A percentile compares a stretch with the other conserved stretches of the same genome.
Conservation (phyloP, 2,797 vertebrate genomes). For the Sebastes iracundus region DNA sequence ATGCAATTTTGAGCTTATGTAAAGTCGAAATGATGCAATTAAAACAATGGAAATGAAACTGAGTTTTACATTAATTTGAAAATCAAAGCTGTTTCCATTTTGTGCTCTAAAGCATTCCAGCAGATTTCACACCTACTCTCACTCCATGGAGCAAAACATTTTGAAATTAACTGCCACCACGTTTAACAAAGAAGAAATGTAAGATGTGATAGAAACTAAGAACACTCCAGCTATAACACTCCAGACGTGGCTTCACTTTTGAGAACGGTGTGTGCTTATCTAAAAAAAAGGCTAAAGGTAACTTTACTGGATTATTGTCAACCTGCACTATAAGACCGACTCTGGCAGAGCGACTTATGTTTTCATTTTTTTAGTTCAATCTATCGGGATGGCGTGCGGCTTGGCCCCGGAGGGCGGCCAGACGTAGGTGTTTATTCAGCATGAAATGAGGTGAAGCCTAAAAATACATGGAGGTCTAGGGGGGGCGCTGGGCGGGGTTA, state of each 20-base stretch:
- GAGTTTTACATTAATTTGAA: constrained; percentile 33
- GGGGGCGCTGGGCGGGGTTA: constrained; percentile 45
- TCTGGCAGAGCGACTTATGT: background rate
- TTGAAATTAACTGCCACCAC: background rate
- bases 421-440: constrained; percentile 63
- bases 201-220: background rate
- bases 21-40: constrained; percentile 35
- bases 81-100: constrained; percentile 27
- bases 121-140: constrained; percentile 16
- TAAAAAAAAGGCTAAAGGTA: background rate
- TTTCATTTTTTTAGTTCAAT: constrained; percentile 7
- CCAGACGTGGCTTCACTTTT: background rate
- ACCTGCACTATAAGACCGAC: background rate
- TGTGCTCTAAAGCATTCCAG: background rate
- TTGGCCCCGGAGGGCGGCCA: constrained; percentile 9
- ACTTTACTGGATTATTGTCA: background rate
- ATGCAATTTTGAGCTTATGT: constrained; percentile 28
- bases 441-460: constrained; percentile 71
- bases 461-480: constrained; percentile 56
- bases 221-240: background rate
- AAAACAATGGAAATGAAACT: constrained; percentile 32
- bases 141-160: background rate
- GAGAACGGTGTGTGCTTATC: background rate
- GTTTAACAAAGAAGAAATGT: background rate
- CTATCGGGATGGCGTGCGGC: constrained; percentile 6